Conservation (phyloP, 2,113 vertebrate genomes). For the Dromiciops gliroides region DNA sequence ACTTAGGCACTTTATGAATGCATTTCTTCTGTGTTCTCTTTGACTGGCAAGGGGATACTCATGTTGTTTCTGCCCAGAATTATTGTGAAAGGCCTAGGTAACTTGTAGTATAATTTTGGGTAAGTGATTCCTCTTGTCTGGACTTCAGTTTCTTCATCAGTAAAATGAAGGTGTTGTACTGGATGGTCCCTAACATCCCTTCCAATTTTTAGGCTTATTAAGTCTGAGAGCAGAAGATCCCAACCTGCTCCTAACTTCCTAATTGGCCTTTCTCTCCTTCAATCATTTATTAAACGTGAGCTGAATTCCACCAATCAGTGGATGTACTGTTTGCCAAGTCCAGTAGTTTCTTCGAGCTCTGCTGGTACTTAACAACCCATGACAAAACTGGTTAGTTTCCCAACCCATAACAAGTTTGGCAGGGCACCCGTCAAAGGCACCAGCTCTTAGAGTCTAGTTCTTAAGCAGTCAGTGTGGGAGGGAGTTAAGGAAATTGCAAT, state of each 20-base stretch:
- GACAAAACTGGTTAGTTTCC: not conserved
- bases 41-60: not conserved
- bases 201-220: not conserved
- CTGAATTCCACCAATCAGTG: not conserved
- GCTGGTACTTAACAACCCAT: slow-evolving; percentile 16
- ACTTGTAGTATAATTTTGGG: not conserved
- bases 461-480: not conserved
- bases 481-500: not conserved
- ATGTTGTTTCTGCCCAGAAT: not conserved
- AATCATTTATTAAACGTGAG: not conserved
- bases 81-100: not conserved
- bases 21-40: not conserved
- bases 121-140: not conserved
- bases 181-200: not conserved
- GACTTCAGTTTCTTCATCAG: not conserved
- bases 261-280: not conserved
- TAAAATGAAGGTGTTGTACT: not conserved
- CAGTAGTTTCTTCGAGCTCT: not conserved
- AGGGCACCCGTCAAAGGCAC: not conserved
- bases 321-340: not conserved
- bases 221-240: not conserved
- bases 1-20: not conserved
- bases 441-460: not conserved
- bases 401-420: not conserved
- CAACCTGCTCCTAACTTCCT: not conserved